A percentile compares a stretch with the other conserved stretches of the same genome.
Evolutionary conservation across 2,113 vertebrate genomes (phyloP).

Genomic region (Sylvia atricapilla): DNA sequence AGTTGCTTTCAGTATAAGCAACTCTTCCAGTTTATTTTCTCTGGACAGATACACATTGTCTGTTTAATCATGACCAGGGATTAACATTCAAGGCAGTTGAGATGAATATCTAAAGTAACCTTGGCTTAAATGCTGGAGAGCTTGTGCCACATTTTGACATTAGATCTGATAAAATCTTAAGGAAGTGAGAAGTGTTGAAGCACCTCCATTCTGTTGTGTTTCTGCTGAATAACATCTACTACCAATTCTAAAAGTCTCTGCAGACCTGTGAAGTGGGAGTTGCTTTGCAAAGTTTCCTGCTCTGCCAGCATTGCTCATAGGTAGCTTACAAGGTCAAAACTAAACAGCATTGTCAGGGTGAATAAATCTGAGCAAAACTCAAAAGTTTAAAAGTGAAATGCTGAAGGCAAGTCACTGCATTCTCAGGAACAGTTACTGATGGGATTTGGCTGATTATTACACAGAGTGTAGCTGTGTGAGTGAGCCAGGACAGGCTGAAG

Average conservation of each 20-base stretch:
- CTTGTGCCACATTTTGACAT: not conserved
- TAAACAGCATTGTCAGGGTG: constrained; percentile 29
- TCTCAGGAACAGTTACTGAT: constrained; percentile 4
- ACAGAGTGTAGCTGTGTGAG: not conserved
- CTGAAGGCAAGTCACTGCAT: constrained; percentile 38
- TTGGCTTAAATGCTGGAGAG: not conserved
- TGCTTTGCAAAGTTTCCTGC: not conserved
- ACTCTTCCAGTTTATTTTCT: not conserved
- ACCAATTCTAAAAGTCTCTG: not conserved
- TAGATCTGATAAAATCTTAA: not conserved
- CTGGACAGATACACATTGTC: not conserved
- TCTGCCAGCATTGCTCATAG: not conserved
- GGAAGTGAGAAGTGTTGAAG: not conserved
- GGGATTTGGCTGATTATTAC: constrained; percentile 40
- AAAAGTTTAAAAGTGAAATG: not conserved
- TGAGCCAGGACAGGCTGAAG: not conserved
- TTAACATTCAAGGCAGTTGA: not conserved
- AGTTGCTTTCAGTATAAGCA: not conserved
- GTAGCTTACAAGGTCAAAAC: not conserved
- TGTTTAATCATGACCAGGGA: not conserved
- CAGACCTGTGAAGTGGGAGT: not conserved
- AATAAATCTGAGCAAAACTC: constrained; percentile 36
- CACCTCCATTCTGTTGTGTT: not conserved
- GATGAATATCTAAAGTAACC: not conserved
- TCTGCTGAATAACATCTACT: not conserved